phyloP scores from a whole-genome alignment of 2,113 vertebrate genomes.

The Quiscalus mexicanus region DNA sequence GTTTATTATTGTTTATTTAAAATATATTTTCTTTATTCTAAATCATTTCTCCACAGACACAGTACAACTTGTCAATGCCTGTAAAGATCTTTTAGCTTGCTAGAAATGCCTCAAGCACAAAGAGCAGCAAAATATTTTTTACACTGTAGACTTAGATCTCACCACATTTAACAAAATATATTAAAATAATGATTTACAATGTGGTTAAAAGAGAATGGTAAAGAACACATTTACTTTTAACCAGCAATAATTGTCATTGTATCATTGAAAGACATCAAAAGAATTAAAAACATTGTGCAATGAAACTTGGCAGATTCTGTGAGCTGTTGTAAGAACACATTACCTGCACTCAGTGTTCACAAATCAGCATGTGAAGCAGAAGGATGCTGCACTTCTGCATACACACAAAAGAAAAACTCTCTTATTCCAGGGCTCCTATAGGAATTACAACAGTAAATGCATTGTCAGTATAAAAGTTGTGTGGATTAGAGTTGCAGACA shows the following conservation, averaged over 20 bases:
- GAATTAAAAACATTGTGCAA: not conserved
- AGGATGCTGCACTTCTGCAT: not conserved
- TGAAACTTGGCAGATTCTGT: not conserved
- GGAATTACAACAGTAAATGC: not conserved
- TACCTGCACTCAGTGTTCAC: not conserved
- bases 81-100: slow-evolving; percentile 48
- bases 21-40: slow-evolving; percentile 61
- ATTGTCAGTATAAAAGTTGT: not conserved
- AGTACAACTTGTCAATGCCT: slow-evolving; percentile 44
- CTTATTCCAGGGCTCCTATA: not conserved
- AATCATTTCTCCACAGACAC: slow-evolving; percentile 53
- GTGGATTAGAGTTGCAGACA: not conserved
- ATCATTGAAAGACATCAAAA: not conserved
- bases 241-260: not conserved
- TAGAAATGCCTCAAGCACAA: slow-evolving; percentile 34
- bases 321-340: not conserved
- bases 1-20: slow-evolving; percentile 60
- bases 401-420: not conserved
- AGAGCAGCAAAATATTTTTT: slow-evolving; percentile 54
- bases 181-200: slow-evolving; percentile 54
- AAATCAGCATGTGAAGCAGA: not conserved
- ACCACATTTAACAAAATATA: slow-evolving; percentile 64
- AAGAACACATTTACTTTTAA: slow-evolving; percentile 22
- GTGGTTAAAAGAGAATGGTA: not conserved
- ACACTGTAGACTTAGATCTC: slow-evolving; percentile 32